phyloP scores from a whole-genome alignment of 2,797 vertebrate genomes.

The Pogonophryne albipinna region DNA sequence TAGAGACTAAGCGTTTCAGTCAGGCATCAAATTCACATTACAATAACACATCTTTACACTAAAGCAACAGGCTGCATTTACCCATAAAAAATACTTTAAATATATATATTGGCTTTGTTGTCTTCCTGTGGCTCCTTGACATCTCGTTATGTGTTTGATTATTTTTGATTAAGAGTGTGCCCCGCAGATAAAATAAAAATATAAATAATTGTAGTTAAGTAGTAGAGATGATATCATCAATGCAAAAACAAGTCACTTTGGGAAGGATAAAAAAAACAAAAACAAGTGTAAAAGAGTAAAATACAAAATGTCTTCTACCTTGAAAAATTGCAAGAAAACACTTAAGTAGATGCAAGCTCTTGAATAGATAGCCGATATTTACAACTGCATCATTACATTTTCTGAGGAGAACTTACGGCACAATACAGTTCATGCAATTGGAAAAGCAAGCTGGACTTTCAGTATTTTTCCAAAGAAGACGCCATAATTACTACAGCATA shows the following conservation, averaged over 20 bases:
- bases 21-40: background rate
- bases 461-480: conserved; percentile 36
- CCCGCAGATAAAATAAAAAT: no score
- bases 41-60: background rate
- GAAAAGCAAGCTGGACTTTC: conserved; percentile 3
- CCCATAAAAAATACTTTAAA: no score
- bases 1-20: background rate
- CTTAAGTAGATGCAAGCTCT: background rate
- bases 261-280: no score
- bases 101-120: no score
- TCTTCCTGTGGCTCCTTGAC: no score
- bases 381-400: background rate
- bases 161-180: no score
- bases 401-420: conserved; percentile 7
- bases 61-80: background rate
- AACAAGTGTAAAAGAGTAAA: background rate
- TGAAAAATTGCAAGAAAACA: background rate
- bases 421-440: background rate
- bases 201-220: no score
- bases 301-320: background rate
- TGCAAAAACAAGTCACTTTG: background rate
- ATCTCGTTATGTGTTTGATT: no score
- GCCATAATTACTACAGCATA: conserved; percentile 48
- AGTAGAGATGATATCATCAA: no score
- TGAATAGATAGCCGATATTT: background rate